Conservation (phyloP, 1,140 invertebrate genomes). For the Cyclargus thomasi region DNA sequence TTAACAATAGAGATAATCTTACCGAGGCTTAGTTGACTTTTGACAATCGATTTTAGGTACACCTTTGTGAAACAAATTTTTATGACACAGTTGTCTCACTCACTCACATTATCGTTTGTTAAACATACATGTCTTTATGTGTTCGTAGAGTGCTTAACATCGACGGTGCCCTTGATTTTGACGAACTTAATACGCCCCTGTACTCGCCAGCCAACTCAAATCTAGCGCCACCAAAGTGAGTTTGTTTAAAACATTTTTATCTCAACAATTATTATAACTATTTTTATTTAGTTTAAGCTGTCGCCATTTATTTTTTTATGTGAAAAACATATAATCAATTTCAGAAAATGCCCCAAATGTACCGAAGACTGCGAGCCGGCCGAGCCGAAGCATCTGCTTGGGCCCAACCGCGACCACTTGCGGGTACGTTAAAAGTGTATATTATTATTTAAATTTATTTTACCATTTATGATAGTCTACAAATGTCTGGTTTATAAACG, state of each 20-base stretch:
- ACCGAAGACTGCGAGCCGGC: conserved; percentile 42
- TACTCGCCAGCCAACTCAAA: conserved; percentile 46
- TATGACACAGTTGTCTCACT: no score
- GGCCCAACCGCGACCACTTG: conserved; percentile 60
- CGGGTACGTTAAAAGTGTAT: conserved; percentile 43
- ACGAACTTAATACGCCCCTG: conserved; percentile 81
- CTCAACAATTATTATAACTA: no score
- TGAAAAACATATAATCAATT: conserved; percentile 12
- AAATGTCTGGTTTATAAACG: no score
- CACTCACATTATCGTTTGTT: no score
- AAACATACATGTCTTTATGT: background rate
- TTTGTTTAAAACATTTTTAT: background rate
- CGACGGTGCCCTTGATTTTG: conserved; percentile 87
- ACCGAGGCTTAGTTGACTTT: no score
- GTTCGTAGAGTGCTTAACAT: conserved; percentile 82
- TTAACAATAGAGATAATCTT: no score
- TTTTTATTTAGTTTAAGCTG: no score
- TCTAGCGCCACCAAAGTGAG: conserved; percentile 21
- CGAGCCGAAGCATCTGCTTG: conserved; percentile 58
- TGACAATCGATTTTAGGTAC: no score
- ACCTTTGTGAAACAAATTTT: no score
- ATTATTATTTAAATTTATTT: no score
- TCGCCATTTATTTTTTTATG: no score
- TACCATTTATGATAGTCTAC: no score
- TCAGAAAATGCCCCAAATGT: conserved; percentile 52